Evolutionary conservation across 1,140 invertebrate genomes (phyloP), one percentile per base, ranked within the genome.

Genomic region (Nephotettix cincticeps): DNA sequence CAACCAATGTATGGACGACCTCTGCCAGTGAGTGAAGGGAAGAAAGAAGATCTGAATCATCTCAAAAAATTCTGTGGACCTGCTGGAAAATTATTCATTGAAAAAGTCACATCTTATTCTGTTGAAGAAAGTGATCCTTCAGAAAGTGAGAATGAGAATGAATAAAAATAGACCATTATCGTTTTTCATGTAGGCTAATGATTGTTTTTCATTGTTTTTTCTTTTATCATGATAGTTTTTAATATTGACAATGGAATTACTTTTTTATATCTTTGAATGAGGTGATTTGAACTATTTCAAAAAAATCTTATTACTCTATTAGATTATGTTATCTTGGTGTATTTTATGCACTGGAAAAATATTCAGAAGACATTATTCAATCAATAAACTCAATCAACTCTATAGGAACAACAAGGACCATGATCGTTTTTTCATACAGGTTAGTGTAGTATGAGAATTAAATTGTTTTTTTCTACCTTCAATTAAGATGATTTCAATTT

Each of bases 371-470:
- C 19, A 27, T 23, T 25, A 9, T 13, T 29, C 28, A 64, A 64
- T 4, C 61, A 29, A 17, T 29, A 40, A 6, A 40, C 6, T 40
- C 36, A 9, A 6, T 40, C 17, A 17, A 17, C 17, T 64, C 19
- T 23, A 64, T 32, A 25, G 9, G 17, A 9, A 25, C 27, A 9
- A 27, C 6, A 9, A 14, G 30, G 64, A 66, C 64, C 11, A 14
- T 66, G 64, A 66, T 66, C 64, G 32, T 40, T 66, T 2, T 40
- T 66, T 23, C 27, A 29, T 64, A 36, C 64, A 66, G 21, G 64
- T 66, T 11, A 51, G 47, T 21, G 64, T 66, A 23, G 64, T 66
- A 13, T 36, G 6, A 66, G 1, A 13, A 66, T 17, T 13, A 36
- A 36, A 36, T 36, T 14, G 13, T 36, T 66, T 66, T 9, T 40